Percentiles rank a stretch among this genome's conserved stretches.
These are phyloP conservation scores for Rhineura floridana DNA, from an alignment of 2,113 vertebrate species.

Conservation along the genomic window DNA sequence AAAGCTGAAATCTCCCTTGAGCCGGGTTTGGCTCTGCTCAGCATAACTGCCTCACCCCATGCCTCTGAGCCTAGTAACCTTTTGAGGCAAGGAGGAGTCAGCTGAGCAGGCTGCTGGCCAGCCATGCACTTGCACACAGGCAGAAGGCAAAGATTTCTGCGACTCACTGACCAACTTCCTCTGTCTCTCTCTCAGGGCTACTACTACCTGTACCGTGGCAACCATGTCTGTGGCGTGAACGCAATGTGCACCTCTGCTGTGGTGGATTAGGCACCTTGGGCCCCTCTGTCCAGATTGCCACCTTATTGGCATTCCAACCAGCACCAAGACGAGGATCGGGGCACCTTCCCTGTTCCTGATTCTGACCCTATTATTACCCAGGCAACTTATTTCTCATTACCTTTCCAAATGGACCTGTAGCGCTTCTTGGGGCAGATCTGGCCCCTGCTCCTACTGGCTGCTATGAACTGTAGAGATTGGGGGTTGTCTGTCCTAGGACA, in stretches of 20 bases:
- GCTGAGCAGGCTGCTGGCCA: no score
- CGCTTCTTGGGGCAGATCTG: neutral
- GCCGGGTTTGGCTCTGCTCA: neutral
- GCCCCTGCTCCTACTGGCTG: neutral
- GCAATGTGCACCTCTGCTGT: conserved; percentile 88
- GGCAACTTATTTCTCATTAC: no score
- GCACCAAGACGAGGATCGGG: neutral
- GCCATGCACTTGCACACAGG: neutral
- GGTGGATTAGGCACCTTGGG: conserved; percentile 68
- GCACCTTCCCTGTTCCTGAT: neutral
- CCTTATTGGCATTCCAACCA: neutral
- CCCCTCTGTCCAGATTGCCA: neutral
- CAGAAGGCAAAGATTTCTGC: neutral
- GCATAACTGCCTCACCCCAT: neutral
- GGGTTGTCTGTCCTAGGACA: neutral
- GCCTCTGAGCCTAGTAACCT: neutral
- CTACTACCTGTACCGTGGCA: conserved; percentile 87
- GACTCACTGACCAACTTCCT: neutral
- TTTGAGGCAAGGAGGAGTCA: neutral
- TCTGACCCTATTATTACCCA: neutral
- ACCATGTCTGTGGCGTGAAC: conserved; percentile 87
- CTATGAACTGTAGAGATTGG: neutral
- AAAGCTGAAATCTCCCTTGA: neutral
- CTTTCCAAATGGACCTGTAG: neutral
- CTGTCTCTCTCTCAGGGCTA: conserved; percentile 79